These are phyloP conservation scores for Hypselothyrea guttata DNA, from an alignment of 2,888 invertebrate species.

Conservation along the genomic window DNA sequence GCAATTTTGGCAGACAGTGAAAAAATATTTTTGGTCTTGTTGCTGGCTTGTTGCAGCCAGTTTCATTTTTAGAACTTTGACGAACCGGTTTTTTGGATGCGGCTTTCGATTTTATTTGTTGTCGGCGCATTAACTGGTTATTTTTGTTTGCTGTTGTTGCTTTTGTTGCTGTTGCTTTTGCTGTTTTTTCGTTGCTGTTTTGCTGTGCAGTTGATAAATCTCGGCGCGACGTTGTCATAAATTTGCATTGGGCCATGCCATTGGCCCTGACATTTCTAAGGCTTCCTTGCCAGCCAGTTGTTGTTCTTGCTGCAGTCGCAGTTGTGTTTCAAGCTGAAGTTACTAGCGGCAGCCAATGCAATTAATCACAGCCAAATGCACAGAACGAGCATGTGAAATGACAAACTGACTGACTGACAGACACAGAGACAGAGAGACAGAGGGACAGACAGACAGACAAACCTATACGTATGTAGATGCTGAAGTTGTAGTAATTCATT, in stretches of 20 bases:
- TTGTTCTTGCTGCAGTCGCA: constrained; percentile 21
- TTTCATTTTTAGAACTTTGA: constrained; percentile 77
- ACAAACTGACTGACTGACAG: constrained; percentile 52
- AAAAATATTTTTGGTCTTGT: constrained; percentile 74
- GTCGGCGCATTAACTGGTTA: constrained; percentile 69
- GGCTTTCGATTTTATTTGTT: constrained; percentile 78
- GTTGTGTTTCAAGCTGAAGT: constrained; percentile 26
- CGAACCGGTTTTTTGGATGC: constrained; percentile 72
- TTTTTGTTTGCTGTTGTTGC: constrained; percentile 45
- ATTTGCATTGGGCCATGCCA: constrained; percentile 74
- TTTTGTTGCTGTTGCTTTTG: constrained; percentile 39
- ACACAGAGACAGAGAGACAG: constrained; percentile 23
- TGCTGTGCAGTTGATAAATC: constrained; percentile 69
- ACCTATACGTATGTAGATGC: constrained; percentile 36
- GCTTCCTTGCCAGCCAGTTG: constrained; percentile 62
- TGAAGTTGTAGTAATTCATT: constrained; percentile 57
- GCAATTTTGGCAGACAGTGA: constrained; percentile 78
- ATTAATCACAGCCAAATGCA: constrained; percentile 78
- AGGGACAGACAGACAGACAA: constrained; percentile 21
- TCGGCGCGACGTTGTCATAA: constrained; percentile 69
- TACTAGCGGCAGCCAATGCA: constrained; percentile 67
- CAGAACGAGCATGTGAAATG: constrained; percentile 74
- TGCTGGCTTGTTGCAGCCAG: constrained; percentile 53
- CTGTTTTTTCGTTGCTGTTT: constrained; percentile 26
- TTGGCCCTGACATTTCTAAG: constrained; percentile 77